Evolutionary conservation across 2,888 invertebrate species (phyloP), one percentile per base, ranked within the genome.

Genomic region (Nemotelus pantherinus): DNA sequence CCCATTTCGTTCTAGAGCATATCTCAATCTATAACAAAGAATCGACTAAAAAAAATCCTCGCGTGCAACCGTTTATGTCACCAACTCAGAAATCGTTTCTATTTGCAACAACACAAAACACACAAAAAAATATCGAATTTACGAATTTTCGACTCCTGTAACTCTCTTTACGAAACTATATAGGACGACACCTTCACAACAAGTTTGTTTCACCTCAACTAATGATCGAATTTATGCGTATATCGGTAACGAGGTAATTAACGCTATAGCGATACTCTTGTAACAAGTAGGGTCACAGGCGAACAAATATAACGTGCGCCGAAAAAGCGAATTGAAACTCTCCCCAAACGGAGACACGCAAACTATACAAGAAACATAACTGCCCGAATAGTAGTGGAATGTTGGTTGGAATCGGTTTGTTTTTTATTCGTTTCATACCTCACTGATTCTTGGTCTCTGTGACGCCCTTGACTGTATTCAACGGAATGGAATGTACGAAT

Each of bases 1-100:
- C 65, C 65, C 65, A 65, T 65, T 63, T 5, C 43, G 2, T 39
- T 25, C 41, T 47, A 65, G 10, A 43, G 3, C 65, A 65, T 65
- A 10, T 9, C 47, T 4, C 25, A 47, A 65, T 63, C 3, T 63
- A 63, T 43, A 43, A 63, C 6, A 41, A 5, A 41, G 50, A 9
- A 5, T 50, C 5, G 50, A 9, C 50, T 5, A 63, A 41, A 63
- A 63, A 63, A 63, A 63, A 5, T 5, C 3, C 4, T 63, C 39
- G 63, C 63, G 63, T 63, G 63, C 43, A 7, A 9, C 9, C 9
- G 5, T 50, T 50, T 5, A 50, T 7, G 50, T 50, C 50, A 50
- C 50, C 9, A 9, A 50, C 50, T 50, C 9, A 9, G 50, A 50
- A 50, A 50, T 25, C 25, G 25, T 25, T 25, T 25, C 25, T 25